Evolutionary conservation across 2,113 vertebrate genomes (phyloP).

Genomic region (Polypterus senegalus): DNA sequence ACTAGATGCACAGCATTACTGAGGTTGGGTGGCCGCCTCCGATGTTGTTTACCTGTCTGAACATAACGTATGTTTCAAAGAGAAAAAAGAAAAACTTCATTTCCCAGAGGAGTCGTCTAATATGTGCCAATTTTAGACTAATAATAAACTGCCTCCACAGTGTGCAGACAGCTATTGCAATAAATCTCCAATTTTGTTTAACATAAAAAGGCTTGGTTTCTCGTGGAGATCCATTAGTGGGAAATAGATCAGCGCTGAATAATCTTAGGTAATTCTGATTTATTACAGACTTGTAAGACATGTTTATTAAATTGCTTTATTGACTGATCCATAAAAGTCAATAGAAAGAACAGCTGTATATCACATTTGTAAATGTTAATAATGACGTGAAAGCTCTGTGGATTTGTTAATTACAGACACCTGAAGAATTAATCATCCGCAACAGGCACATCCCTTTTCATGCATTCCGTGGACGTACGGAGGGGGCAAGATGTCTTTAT

Average conservation of each 20-base stretch:
- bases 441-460: background rate
- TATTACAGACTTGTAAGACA: constrained; percentile 2
- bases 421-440: constrained; percentile 5
- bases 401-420: constrained; percentile 4
- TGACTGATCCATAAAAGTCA: constrained; percentile 11
- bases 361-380: constrained; percentile 11
- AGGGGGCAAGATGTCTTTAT: background rate
- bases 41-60: too few relatives aligned
- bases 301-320: constrained; percentile 12
- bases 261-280: constrained; percentile 8
- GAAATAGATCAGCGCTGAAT: constrained; percentile 3
- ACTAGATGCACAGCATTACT: too few relatives aligned
- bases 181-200: constrained; percentile 3
- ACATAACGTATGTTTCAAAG: too few relatives aligned
- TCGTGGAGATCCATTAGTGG: constrained; percentile 7
- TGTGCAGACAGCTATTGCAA: background rate
- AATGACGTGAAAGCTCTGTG: background rate
- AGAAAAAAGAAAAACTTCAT: too few relatives aligned
- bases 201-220: constrained; percentile 3
- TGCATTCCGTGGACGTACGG: background rate
- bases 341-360: constrained; percentile 2
- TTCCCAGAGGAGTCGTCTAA: too few relatives aligned
- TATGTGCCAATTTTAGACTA: background rate
- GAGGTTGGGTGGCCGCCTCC: too few relatives aligned
- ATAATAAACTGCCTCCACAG: constrained; percentile 4